These are phyloP conservation scores for Psophia crepitans DNA, from an alignment of 2,113 vertebrate genomes.

Conservation along the genomic window DNA sequence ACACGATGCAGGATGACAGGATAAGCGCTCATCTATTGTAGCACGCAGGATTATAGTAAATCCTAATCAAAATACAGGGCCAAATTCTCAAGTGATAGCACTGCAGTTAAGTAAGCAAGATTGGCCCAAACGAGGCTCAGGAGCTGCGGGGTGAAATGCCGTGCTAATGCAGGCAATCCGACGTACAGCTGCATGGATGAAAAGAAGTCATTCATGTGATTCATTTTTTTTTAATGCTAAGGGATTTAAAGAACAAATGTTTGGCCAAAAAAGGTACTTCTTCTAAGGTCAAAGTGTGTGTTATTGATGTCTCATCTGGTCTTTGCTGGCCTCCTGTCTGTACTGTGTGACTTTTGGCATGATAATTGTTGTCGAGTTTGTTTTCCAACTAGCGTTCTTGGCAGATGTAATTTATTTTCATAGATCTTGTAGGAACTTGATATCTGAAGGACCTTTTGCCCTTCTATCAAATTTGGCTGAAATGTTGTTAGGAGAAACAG, in stretches of 20 bases:
- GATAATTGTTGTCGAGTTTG: not conserved
- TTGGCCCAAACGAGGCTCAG: not conserved
- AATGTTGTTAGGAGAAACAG: not conserved
- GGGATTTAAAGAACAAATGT: not conserved
- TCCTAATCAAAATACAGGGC: not conserved
- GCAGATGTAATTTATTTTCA: not conserved
- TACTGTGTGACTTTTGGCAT: not conserved
- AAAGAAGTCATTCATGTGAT: not conserved
- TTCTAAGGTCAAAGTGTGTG: not conserved
- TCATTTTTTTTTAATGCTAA: not conserved
- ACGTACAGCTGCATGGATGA: not conserved
- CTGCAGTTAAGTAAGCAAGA: not conserved
- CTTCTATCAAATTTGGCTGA: not conserved
- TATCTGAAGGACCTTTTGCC: not conserved
- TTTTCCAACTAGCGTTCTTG: conserved; percentile 3
- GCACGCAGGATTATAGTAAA: not conserved
- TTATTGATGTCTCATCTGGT: not conserved
- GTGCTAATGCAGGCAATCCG: not conserved
- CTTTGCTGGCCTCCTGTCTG: not conserved
- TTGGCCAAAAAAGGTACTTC: not conserved
- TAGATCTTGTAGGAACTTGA: not conserved
- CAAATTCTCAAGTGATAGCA: not conserved
- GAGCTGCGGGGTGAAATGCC: not conserved
- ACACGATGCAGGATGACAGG: accelerated
- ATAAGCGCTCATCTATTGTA: not conserved